Conservation (phyloP, 2,113 vertebrate species). For the Syrrhaptes paradoxus region DNA sequence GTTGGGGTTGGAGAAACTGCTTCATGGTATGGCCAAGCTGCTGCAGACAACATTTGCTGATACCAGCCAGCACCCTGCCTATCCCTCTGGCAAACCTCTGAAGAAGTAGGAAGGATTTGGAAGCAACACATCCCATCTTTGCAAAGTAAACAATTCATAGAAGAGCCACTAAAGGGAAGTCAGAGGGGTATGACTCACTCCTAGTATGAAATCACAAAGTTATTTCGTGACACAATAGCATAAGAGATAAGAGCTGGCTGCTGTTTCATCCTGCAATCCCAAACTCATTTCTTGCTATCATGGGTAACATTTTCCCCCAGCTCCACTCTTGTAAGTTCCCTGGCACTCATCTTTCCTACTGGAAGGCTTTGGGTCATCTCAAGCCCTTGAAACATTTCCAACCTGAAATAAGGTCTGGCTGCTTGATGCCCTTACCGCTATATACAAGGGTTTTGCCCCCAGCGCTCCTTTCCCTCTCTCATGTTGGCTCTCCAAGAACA, state of each 20-base stretch:
- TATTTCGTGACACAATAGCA: neutral
- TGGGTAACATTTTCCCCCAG: neutral
- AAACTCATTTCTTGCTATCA: neutral
- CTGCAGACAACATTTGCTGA: neutral
- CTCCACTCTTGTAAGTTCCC: neutral
- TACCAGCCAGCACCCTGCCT: neutral
- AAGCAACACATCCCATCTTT: neutral
- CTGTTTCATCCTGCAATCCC: neutral
- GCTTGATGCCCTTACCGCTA: neutral
- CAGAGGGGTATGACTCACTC: constrained; percentile 6
- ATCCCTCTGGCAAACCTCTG: neutral
- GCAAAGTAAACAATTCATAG: constrained; percentile 28
- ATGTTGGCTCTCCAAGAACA: neutral
- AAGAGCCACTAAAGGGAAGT: constrained; percentile 23
- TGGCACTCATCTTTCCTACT: neutral
- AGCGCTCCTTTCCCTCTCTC: neutral
- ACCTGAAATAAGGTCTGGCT: neutral
- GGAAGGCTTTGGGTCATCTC: neutral
- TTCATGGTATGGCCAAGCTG: neutral
- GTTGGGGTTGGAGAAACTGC: neutral
- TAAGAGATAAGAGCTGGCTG: neutral
- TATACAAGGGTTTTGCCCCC: neutral
- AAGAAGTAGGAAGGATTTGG: neutral
- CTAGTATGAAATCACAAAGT: neutral
- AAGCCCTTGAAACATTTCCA: neutral